These are phyloP conservation scores for Heliconius melpomene DNA, from an alignment of 1,140 invertebrate species.

Conservation along the genomic window DNA sequence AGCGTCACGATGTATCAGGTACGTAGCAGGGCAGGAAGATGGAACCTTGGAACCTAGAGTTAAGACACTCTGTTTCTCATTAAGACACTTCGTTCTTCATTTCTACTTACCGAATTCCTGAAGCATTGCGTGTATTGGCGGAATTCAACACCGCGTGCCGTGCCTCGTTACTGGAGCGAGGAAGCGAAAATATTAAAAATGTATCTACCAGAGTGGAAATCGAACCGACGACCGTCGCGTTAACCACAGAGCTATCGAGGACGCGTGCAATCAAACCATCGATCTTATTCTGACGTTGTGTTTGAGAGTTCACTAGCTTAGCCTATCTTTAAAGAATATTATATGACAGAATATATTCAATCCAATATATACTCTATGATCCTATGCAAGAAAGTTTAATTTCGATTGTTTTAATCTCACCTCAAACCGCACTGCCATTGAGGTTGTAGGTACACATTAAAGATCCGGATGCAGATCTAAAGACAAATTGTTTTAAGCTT, in stretches of 20 bases:
- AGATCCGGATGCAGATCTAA: conserved; percentile 9
- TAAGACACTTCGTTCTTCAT: background rate
- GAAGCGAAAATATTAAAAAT: background rate
- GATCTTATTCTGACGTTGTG: background rate
- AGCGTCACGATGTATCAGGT: background rate
- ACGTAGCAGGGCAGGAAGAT: background rate
- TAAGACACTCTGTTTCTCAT: background rate
- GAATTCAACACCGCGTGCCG: background rate
- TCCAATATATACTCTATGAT: background rate
- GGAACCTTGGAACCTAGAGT: background rate
- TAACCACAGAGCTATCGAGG: background rate
- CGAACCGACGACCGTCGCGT: too few relatives aligned
- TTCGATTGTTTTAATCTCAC: background rate
- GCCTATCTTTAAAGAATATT: too few relatives aligned
- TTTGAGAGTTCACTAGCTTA: background rate
- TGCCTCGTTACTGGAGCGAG: background rate
- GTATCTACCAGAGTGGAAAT: background rate
- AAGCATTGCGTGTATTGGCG: background rate
- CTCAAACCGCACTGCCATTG: background rate
- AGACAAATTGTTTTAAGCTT: conserved; percentile 13
- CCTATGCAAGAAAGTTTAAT: too few relatives aligned
- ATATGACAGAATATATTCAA: background rate
- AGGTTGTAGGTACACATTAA: background rate
- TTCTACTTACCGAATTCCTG: background rate
- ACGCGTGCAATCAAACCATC: conserved; percentile 6